Base-by-base conservation (phyloP, 2,888 invertebrate species). In the Candidula unifasciata region DNA sequence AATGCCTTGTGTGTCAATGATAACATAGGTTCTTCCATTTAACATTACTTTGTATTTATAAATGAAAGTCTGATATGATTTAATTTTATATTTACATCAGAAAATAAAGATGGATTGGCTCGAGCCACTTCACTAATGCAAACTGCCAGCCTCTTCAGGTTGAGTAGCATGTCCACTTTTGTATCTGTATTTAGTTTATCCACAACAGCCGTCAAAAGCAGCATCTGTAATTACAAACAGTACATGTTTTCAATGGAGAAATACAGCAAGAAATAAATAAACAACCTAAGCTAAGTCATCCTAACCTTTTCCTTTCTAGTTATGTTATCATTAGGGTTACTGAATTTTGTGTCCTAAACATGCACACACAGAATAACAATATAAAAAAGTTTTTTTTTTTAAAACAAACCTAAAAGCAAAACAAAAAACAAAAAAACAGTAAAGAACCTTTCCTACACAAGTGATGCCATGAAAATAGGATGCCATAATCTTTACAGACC, bases 181-280 rank as follows among this genome's bases (percentile, higher is more conserved):
- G 90, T 87, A 2, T 85, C 64, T 5, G 92, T 91, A 80, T 89
- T 89, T 68, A 91, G 87, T 35, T 87, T 87, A 64, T 90, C 89
- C 81, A 90, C 89, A 66, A 92, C 86, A 81, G 88, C 89, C 10
- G 89, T 90, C 87, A 92, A 87, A 44, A 91, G 87, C 76, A 92
- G 84, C 77, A 92, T 87, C 91, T 91, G 87, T 0, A 64, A 69
- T 33, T 80, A 64, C 44, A 69, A 68, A 24, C n/a, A 24, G n/a
- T 30, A 24, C 10, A 13, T 18, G 18, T 27, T 0, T 27, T 16
- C 18, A 18, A 21, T n/a, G 30, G 21, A 18, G 5, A 69, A 69
- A 6, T 30, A 27, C 69, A 33, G 3, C 69, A 30, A 16, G 69
- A 33, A 69, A 33, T 16, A 69, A 33, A 33, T 27, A 60, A n/a